Conservation (phyloP, 2,113 vertebrate genomes). For the Chloropsis cyanopogon region DNA sequence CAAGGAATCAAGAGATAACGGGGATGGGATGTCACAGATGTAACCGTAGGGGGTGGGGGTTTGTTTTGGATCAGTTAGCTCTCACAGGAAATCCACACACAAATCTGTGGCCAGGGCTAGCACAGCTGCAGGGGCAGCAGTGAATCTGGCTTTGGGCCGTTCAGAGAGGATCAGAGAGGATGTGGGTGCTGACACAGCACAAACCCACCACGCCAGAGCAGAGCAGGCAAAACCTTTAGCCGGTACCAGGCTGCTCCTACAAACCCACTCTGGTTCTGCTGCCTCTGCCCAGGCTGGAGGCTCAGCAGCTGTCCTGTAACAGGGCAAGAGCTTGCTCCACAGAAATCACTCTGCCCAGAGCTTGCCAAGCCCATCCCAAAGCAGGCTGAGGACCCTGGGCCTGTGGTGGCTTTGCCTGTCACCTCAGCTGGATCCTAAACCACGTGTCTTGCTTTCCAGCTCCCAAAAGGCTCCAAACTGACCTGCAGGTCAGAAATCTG, state of each 20-base stretch:
- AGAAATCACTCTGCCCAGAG: background rate
- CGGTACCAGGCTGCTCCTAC: background rate
- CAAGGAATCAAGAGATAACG: background rate
- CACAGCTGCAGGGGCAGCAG: background rate
- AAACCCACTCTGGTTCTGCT: background rate
- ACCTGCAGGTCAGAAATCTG: background rate
- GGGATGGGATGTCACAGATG: background rate
- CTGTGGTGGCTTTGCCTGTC: background rate
- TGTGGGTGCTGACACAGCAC: background rate
- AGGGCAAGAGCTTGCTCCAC: background rate
- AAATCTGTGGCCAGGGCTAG: background rate
- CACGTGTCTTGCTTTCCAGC: accelerated
- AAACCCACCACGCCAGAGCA: background rate
- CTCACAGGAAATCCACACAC: background rate
- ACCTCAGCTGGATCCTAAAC: background rate
- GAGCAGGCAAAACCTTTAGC: background rate
- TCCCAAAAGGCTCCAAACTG: background rate
- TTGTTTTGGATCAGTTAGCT: background rate
- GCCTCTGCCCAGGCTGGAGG: background rate
- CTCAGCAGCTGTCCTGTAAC: background rate
- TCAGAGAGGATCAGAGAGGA: background rate
- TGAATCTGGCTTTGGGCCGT: background rate
- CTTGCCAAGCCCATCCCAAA: background rate
- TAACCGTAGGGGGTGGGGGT: background rate
- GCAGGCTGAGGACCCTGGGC: background rate